Evolutionary conservation across 2,113 vertebrate genomes (phyloP), one percentile per base, ranked within the genome.

Genomic region (Camelus dromedarius): DNA sequence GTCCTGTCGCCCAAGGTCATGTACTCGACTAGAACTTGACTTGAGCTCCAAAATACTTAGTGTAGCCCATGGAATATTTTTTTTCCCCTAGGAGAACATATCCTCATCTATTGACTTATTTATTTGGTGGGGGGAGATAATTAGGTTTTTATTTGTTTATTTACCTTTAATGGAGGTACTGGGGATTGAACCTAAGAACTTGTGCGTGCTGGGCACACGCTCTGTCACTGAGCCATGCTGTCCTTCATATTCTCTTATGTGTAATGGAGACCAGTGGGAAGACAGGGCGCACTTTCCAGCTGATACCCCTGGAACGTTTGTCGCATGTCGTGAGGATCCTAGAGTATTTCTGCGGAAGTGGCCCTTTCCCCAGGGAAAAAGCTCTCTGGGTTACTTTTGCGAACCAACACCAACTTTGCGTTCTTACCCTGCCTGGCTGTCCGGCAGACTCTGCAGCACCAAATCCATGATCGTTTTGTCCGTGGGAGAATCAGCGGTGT

Each of bases 301-400:
- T 13, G 3, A 30, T 10, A 14, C 22, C 8, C 4, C 8, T 8
- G 11, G 46, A 26, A 24, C n/a, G 0, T 2, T 2, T 10, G 3
- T 16, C 24, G 10, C 19, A 1, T 0, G 5, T 2, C 0, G 0
- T 8, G 35, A 85, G 54, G 50, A 12, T 1, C 30, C 8, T 0
- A 2, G 5, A 52, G 42, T 19, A 0, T 12, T n/a, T 60, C 56
- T 0, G 9, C 46, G 4, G 52, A 46, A 15, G 5, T 12, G 1
- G 3, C 69, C 30, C 26, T 64, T 42, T 14, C 32, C 84, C 56
- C 32, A 3, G 58, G 52, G 52, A 10, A 28, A 26, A 11, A 3
- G 11, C 52, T 8, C 19, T 64, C 52, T 0, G 35, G 6, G 0
- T 93, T 69, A 93, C 97, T 91, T 96, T 26, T 32, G 79, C 62